A percentile compares a stretch with the other conserved stretches of the same genome.
These are phyloP conservation scores for Martes martes DNA, from an alignment of 2,113 vertebrate species.

Conservation along the genomic window DNA sequence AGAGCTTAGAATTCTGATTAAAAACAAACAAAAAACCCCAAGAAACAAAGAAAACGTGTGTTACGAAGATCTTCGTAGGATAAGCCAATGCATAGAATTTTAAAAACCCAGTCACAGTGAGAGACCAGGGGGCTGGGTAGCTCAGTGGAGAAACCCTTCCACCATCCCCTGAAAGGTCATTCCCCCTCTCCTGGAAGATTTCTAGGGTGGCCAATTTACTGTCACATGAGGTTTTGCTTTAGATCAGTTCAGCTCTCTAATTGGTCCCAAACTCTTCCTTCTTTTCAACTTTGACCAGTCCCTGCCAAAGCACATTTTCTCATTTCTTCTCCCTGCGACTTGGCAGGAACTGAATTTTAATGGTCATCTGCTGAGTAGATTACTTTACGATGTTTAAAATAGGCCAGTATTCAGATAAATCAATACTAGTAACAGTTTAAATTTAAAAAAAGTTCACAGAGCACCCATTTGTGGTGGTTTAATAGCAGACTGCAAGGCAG, in stretches of 20 bases:
- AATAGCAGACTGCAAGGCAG: not conserved
- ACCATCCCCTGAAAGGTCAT: not conserved
- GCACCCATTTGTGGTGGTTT: not conserved
- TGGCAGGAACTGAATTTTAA: not conserved
- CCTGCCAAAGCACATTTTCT: not conserved
- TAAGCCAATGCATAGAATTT: not conserved
- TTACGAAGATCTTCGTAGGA: not conserved
- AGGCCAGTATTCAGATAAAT: not conserved
- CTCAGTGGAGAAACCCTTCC: not conserved
- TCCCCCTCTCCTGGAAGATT: not conserved
- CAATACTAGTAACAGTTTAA: not conserved
- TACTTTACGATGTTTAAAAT: not conserved
- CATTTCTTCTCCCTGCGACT: not conserved
- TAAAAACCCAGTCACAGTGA: not conserved
- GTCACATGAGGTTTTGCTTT: not conserved
- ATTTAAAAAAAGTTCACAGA: not conserved
- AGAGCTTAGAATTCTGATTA: not conserved
- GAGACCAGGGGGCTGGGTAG: fast-evolving
- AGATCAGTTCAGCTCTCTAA: not conserved
- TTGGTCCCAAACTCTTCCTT: not conserved
- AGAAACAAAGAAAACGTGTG: not conserved
- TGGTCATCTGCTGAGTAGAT: not conserved
- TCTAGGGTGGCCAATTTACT: too few species aligned
- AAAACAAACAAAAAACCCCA: not conserved
- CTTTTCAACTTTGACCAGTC: not conserved